Percentiles rank a stretch among this genome's conserved stretches.
Evolutionary conservation across 2,113 vertebrate genomes (phyloP).

Genomic region (Lycocorax pyrrhopterus): DNA sequence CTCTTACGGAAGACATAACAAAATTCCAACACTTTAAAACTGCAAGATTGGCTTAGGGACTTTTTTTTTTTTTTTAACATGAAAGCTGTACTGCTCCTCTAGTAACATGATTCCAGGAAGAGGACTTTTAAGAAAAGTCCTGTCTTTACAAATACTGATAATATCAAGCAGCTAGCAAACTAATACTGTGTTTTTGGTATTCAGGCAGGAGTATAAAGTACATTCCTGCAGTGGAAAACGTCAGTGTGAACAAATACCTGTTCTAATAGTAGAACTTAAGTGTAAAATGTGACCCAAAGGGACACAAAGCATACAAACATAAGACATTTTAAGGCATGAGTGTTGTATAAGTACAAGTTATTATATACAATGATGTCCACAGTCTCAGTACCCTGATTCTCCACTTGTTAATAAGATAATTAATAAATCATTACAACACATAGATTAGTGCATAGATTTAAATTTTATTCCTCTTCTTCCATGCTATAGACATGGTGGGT

Average conservation of each 20-base stretch:
- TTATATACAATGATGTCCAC: no score
- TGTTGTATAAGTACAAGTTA: background rate
- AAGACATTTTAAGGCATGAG: background rate
- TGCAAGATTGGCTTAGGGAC: background rate
- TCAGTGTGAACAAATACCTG: background rate
- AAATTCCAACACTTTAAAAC: background rate
- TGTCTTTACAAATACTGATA: background rate
- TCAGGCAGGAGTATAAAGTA: background rate
- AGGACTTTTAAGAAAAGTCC: background rate
- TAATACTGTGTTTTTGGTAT: fast-evolving
- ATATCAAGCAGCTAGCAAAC: background rate
- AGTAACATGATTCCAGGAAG: background rate
- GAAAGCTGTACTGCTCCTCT: background rate
- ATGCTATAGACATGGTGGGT: background rate
- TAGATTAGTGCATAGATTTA: background rate
- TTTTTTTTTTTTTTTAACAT: background rate
- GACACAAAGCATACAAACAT: background rate
- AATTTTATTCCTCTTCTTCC: background rate
- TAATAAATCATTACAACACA: background rate
- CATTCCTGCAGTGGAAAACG: background rate
- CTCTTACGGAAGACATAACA: background rate
- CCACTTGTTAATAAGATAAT: background rate
- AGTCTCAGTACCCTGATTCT: background rate
- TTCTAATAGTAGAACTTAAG: background rate
- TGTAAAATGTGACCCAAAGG: background rate